Conservation (phyloP, 2,888 invertebrate genomes). For the Anaspis maculata region DNA sequence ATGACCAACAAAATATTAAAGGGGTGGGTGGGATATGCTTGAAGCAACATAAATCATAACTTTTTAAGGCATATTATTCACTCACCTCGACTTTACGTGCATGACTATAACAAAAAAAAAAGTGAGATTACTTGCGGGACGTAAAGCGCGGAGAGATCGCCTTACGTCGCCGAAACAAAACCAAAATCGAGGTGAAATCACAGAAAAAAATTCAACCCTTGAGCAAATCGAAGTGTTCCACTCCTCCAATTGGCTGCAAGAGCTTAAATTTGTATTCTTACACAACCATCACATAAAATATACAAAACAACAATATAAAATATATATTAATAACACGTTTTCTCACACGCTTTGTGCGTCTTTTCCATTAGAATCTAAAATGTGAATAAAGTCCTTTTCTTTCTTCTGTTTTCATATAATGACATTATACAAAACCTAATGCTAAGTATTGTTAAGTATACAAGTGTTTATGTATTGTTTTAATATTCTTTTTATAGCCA, state of each 20-base stretch:
- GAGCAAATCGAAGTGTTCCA: constrained; percentile 31
- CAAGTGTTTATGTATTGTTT: no score
- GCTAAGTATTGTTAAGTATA: no score
- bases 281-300: constrained; percentile 33
- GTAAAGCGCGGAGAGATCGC: neutral
- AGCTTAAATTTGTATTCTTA: constrained; percentile 24
- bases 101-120: neutral
- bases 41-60: no score
- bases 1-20: constrained; percentile 19
- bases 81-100: constrained; percentile 13
- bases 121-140: constrained; percentile 6
- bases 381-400: no score
- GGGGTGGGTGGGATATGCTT: no score
- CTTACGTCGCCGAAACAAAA: neutral
- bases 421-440: no score
- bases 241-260: constrained; percentile 26
- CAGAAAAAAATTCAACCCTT: constrained; percentile 25
- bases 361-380: no score
- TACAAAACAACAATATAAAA: constrained; percentile 38
- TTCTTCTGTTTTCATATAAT: no score
- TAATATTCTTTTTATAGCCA: no score
- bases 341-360: constrained; percentile 30
- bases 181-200: constrained; percentile 23
- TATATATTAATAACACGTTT: constrained; percentile 21
- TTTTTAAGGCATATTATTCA: constrained; percentile 27